Percentiles rank a stretch among this genome's conserved stretches.
phyloP scores from a whole-genome alignment of 2,797 vertebrate genomes.

The Cercopithecus diana region DNA sequence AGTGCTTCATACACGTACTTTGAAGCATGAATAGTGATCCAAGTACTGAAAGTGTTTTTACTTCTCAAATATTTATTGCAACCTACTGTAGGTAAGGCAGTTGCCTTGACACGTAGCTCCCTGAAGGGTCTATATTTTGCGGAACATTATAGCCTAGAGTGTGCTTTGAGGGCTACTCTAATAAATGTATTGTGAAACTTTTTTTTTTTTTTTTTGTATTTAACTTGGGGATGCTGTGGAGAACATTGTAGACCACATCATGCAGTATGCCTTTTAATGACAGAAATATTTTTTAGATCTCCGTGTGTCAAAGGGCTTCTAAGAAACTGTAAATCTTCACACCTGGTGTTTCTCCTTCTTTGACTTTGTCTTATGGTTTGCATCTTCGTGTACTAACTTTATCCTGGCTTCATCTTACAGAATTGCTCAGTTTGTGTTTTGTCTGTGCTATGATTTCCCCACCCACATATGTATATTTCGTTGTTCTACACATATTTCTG shows the following conservation, averaged over 20 bases:
- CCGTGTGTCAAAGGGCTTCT: background rate
- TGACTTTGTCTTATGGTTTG: background rate
- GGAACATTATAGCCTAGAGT: background rate
- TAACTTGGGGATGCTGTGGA: background rate
- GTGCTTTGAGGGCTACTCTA: background rate
- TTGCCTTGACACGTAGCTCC: background rate
- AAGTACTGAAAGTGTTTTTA: background rate
- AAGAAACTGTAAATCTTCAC: background rate
- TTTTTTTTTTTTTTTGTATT: background rate
- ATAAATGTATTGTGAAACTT: background rate
- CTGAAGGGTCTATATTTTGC: background rate
- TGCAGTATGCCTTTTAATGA: background rate
- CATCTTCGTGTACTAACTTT: background rate
- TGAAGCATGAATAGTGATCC: background rate
- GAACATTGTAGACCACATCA: background rate
- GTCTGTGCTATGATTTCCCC: background rate
- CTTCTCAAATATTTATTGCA: background rate
- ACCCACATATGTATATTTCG: background rate
- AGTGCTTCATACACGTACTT: rapidly evolving
- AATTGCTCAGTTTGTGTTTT: background rate
- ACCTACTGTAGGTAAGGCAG: background rate
- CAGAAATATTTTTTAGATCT: background rate
- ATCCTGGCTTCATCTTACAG: background rate
- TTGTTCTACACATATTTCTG: background rate
- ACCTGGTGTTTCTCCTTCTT: background rate